phyloP scores from a whole-genome alignment of 2,888 invertebrate species.

The Argynnis bischoffii region DNA sequence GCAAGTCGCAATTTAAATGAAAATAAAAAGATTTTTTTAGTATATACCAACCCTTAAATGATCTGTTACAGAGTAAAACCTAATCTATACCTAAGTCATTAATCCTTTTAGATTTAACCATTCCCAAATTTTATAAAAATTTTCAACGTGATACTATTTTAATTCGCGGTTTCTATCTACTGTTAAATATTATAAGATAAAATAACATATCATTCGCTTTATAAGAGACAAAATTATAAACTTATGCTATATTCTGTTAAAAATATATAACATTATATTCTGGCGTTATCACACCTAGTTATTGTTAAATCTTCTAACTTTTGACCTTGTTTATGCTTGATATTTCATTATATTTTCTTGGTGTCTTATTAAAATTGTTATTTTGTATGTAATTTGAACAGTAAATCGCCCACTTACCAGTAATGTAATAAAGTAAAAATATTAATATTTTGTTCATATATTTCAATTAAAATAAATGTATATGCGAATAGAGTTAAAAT shows the following conservation, averaged over 20 bases:
- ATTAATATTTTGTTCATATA: background rate
- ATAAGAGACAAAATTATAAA: constrained; percentile 62
- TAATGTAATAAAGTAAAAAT: constrained; percentile 1
- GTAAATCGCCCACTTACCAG: background rate
- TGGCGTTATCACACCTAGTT: constrained; percentile 31
- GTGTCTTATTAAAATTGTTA: background rate
- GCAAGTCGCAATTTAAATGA: background rate
- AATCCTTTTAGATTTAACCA: constrained; percentile 45
- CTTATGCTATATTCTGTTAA: constrained; percentile 46
- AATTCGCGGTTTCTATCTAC: constrained; percentile 53
- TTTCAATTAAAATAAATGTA: background rate
- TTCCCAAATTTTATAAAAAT: constrained; percentile 52
- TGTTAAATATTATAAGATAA: constrained; percentile 62
- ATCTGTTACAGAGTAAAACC: constrained; percentile 8
- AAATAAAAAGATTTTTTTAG: background rate
- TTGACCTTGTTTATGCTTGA: constrained; percentile 23
- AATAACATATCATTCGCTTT: constrained; percentile 82
- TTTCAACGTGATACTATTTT: constrained; percentile 65
- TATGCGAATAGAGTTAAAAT: background rate
- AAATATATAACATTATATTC: constrained; percentile 40
- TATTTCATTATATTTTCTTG: constrained; percentile 10
- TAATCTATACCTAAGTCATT: constrained; percentile 6
- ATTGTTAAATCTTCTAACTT: constrained; percentile 34
- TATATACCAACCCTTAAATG: background rate
- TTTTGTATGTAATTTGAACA: background rate